Evolutionary conservation across 30 jellyfish, hydroid and myxozoan species (phyloP), one percentile per base, ranked within the genome.

Genomic region (Clytia hemisphaerica): DNA sequence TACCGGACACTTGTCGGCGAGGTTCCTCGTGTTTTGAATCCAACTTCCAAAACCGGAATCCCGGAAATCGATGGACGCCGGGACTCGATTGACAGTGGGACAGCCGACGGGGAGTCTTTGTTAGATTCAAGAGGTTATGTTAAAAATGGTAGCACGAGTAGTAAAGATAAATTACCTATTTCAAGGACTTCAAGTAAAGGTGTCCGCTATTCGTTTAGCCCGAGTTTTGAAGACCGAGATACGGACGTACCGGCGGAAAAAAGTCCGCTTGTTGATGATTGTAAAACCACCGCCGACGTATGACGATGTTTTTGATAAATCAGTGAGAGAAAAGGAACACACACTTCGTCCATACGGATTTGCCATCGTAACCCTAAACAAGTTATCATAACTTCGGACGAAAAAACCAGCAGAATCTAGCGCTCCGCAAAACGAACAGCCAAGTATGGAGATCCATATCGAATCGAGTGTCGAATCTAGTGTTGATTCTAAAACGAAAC

Each of bases 1-100:
- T 91, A 91, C 82, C 54, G 99, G 37, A 91, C 99, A 34, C 83
- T 91, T 4, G 75, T 91, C 31, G 99, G 99, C 16, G 88, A 82
- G 24, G 27, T 91, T 34, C 99, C 99, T 0, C 29, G 46, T 6
- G 93, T 76, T 40, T 69, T 91, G 21, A 60, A 60, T 19, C 55
- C 78, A 29, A 58, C 38, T n/a, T 35, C 55, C 2, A 78, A 50
- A n/a, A 27, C 47, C 27, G 46, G 48, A 6, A 57, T 57, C 0
- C 45, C 44, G 7, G 7, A 9, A 1, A n/a, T 57, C 45, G 70
- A 57, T 57, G 16, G 3, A 0, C 70, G 70, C 35, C 37, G 70
- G 70, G 70, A 57, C 15, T 57, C 70, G 2, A 45, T 57, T 2
- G 70, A 57, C 2, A 57, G 70, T n/a, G n/a, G n/a, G n/a, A n/a